phyloP scores from a whole-genome alignment of 1,140 invertebrate genomes.

The Antheraea pernyi region DNA sequence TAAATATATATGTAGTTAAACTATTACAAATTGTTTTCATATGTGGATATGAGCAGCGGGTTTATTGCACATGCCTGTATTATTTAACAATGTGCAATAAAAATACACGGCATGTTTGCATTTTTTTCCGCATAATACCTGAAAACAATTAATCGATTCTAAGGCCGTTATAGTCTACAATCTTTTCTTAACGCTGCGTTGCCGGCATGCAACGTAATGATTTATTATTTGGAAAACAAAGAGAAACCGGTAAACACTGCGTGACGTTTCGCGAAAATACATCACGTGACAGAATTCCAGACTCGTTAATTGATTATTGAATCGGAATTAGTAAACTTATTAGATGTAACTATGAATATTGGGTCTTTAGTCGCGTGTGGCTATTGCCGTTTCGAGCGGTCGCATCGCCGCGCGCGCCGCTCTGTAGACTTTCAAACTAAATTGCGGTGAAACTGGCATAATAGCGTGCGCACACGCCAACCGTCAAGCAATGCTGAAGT shows the following conservation, averaged over 20 bases:
- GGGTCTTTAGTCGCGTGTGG: slow-evolving; percentile 56
- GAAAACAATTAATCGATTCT: slow-evolving; percentile 24
- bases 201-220: slow-evolving; percentile 27
- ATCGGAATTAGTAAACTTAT: slow-evolving; percentile 59
- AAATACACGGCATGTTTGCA: slow-evolving; percentile 12
- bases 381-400: slow-evolving; percentile 65
- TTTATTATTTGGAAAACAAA: slow-evolving; percentile 29
- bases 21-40: too few species aligned
- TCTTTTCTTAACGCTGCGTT: neutral
- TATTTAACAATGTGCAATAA: neutral
- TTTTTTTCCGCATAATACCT: slow-evolving; percentile 18
- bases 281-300: slow-evolving; percentile 43
- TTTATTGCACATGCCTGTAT: too few species aligned
- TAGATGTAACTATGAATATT: slow-evolving; percentile 59
- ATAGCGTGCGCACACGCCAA: slow-evolving; percentile 9
- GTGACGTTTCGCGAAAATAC: slow-evolving; percentile 19
- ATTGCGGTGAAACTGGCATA: slow-evolving; percentile 59
- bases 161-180: slow-evolving; percentile 12
- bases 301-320: slow-evolving; percentile 47
- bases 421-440: slow-evolving; percentile 62
- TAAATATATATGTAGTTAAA: too few species aligned
- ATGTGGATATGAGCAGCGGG: too few species aligned
- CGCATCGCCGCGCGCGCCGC: slow-evolving; percentile 28
- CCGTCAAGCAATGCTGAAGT: neutral
- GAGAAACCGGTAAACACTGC: slow-evolving; percentile 32